Evolutionary conservation across 1,140 invertebrate species (phyloP).

Genomic region (Drosophila arizonae): DNA sequence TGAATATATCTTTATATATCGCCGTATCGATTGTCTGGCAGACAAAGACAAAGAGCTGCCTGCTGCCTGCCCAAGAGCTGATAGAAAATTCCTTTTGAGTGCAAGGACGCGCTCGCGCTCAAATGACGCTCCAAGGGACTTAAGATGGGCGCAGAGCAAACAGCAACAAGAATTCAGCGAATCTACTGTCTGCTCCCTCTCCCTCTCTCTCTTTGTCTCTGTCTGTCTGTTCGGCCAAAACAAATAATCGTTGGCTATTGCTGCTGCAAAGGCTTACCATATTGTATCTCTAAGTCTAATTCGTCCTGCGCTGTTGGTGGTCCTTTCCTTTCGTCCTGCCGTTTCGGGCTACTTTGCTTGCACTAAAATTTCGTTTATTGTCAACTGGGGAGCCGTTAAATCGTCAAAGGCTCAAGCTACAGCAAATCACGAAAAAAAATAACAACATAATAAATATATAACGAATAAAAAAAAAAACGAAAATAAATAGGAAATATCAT

Average conservation of each 20-base stretch:
- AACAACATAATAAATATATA: background rate
- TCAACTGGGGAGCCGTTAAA: constrained; percentile 47
- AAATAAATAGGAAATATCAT: background rate
- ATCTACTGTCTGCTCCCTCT: background rate
- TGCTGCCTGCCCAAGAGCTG: constrained; percentile 5
- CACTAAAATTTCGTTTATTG: constrained; percentile 55
- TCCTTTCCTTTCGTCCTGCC: background rate
- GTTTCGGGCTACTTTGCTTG: constrained; percentile 30
- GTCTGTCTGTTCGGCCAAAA: constrained; percentile 12
- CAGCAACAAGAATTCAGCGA: constrained; percentile 21
- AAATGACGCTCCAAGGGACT: constrained; percentile 31
- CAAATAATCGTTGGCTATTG: constrained; percentile 49
- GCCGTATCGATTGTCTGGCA: constrained; percentile 32
- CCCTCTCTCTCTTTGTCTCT: background rate
- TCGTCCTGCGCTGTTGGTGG: constrained; percentile 2
- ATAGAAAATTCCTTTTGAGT: constrained; percentile 51
- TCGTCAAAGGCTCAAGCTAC: constrained; percentile 27
- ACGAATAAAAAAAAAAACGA: background rate
- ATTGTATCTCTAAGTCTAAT: constrained; percentile 47
- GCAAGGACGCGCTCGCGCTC: constrained; percentile 23
- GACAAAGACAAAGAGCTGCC: constrained; percentile 26
- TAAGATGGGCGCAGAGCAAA: constrained; percentile 28
- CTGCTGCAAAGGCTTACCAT: constrained; percentile 46
- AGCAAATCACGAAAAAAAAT: constrained; percentile 9
- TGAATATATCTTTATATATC: background rate